A percentile compares a stretch with the other conserved stretches of the same genome.
phyloP scores from a whole-genome alignment of 1,140 invertebrate species.

The Leptoteleia sp. region DNA sequence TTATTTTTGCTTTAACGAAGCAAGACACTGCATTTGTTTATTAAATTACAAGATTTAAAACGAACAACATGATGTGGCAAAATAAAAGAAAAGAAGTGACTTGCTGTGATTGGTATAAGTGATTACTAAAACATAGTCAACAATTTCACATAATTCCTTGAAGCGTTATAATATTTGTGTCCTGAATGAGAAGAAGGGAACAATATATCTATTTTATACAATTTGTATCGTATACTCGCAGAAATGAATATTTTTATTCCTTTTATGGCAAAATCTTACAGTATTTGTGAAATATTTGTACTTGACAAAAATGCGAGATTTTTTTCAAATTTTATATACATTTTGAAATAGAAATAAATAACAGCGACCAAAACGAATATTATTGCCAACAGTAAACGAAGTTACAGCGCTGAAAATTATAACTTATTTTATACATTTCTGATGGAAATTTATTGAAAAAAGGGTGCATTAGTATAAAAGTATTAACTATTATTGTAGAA shows the following conservation, averaged over 20 bases:
- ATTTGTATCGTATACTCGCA: conserved; percentile 7
- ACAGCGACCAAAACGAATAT: too few relatives aligned
- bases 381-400: too few relatives aligned
- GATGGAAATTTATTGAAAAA: too few relatives aligned
- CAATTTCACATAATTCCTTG: neutral
- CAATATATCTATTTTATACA: conserved; percentile 12
- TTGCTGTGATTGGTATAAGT: neutral
- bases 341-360: neutral
- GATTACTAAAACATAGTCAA: neutral
- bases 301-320: neutral
- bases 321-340: conserved; percentile 1
- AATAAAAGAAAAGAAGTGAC: neutral
- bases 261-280: neutral
- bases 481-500: too few relatives aligned
- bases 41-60: too few relatives aligned
- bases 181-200: neutral
- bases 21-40: too few relatives aligned
- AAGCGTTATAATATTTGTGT: neutral
- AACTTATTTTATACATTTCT: too few relatives aligned
- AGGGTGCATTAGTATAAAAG: too few relatives aligned
- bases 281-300: neutral
- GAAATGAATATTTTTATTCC: conserved; percentile 12
- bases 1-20: too few relatives aligned
- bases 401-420: too few relatives aligned
- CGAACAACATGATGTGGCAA: too few relatives aligned